Conservation (phyloP, 2,797 vertebrate species). For the Arctocebus calabarensis region DNA sequence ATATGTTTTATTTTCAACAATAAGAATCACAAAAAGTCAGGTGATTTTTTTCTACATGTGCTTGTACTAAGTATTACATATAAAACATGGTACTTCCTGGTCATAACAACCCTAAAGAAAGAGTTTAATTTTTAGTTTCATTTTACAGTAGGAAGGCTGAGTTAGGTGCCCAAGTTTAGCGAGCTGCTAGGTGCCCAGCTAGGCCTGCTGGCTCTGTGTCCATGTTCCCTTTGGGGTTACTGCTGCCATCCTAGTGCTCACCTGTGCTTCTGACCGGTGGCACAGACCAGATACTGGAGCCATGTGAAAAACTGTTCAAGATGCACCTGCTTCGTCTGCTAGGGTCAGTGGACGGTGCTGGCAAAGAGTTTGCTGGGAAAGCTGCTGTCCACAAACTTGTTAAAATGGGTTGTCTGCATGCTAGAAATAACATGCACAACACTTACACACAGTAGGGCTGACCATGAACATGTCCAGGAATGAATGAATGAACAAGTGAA, state of each 20-base stretch:
- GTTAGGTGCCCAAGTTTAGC: background rate
- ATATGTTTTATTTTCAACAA: background rate
- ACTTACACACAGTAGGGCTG: background rate
- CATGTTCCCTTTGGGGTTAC: accelerated
- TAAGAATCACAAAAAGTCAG: background rate
- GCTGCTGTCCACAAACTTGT: background rate
- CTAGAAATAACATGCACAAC: background rate
- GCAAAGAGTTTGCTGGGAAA: background rate
- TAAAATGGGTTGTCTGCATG: background rate
- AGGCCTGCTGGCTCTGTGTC: accelerated
- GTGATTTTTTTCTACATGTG: accelerated
- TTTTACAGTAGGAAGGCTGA: background rate
- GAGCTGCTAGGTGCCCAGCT: background rate
- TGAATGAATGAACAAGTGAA: background rate
- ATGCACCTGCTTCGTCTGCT: background rate
- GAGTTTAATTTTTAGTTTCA: background rate
- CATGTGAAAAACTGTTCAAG: accelerated
- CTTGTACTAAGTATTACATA: background rate
- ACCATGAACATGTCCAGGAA: background rate
- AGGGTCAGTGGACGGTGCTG: background rate
- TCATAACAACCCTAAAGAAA: background rate
- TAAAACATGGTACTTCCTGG: background rate
- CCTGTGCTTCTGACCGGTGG: background rate
- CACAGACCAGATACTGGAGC: accelerated
- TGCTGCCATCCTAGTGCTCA: background rate